Evolutionary conservation across 2,113 vertebrate species (phyloP), one percentile per base, ranked within the genome.

Genomic region (Phodopus roborovskii): DNA sequence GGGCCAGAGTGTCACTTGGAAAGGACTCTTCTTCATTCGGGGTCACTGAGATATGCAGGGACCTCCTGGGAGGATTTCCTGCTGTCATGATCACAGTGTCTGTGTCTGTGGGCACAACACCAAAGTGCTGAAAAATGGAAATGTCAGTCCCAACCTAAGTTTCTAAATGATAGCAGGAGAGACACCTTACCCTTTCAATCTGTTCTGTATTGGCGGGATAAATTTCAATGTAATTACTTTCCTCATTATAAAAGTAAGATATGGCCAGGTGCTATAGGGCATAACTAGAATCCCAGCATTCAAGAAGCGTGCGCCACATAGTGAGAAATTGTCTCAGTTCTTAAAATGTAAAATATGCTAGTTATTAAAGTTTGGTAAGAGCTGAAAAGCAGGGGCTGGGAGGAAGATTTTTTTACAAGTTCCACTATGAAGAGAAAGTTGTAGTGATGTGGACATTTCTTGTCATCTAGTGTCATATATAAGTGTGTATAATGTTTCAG

Each of bases 191-290:
- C 19, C 15, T 5, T 15, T 66, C 78, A 56, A 0, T 58, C 71
- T 39, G 9, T 60, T 91, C 19, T 60, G 0, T n/a, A 24, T n/a
- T 66, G 50, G 50, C 71, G 26, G 42, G 62, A 53, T 64, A 79
- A 5, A 82, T 90, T 90, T 92, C 58, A 92, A 79, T 71, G 39
- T 78, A 70, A 24, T 58, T 60, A 7, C 87, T 90, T 88, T 94
- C 36, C 71, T 62, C 77, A 77, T 96, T 88, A 70, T 90, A 66
- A 66, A 50, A 70, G 64, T n/a, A n/a, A 36, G n/a, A 22, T 50
- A 22, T 87, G 84, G 30, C 33, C 45, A 11, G 45, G 20, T n/a
- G 7, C 64, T 70, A 2, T 26, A 36, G 84, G 30, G 10, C 64
- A n/a, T 70, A 45, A 66, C 84, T 68, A 36, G 42, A 53, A 24